Conservation (phyloP, 1,140 invertebrate genomes). For the Pissodes strobi region DNA sequence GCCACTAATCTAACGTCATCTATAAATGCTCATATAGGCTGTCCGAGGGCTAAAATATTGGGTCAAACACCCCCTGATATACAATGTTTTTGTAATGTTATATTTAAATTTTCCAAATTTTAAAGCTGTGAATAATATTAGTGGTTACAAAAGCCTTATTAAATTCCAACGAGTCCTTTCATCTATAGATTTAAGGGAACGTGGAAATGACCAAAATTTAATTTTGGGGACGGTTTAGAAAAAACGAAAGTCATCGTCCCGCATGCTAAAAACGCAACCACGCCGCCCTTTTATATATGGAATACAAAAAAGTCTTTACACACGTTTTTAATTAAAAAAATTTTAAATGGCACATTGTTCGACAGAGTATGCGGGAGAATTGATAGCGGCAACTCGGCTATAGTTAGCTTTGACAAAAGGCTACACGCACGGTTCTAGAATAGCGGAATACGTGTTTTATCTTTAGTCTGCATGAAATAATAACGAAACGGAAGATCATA, state of each 20-base stretch:
- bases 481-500: too few species aligned
- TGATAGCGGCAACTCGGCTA: background rate
- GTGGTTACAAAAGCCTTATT: too few species aligned
- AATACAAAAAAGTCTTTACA: conserved; percentile 9
- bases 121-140: too few species aligned
- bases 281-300: background rate
- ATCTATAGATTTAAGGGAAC: background rate
- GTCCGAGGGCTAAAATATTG: too few species aligned
- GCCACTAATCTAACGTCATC: too few species aligned
- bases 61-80: too few species aligned
- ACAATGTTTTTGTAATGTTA: too few species aligned
- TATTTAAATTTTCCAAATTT: too few species aligned
- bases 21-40: too few species aligned
- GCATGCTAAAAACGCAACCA: background rate
- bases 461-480: background rate
- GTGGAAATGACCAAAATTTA: background rate
- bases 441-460: conserved; percentile 3
- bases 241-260: conserved; percentile 5
- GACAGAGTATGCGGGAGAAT: conserved; percentile 17
- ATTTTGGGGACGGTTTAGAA: background rate
- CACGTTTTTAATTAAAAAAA: conserved; percentile 15
- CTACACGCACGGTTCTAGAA: background rate
- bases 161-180: background rate
- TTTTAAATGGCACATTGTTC: conserved; percentile 9
- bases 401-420: background rate